These are phyloP conservation scores for Lethocerus indicus DNA, from an alignment of 1,140 invertebrate genomes.

Conservation along the genomic window DNA sequence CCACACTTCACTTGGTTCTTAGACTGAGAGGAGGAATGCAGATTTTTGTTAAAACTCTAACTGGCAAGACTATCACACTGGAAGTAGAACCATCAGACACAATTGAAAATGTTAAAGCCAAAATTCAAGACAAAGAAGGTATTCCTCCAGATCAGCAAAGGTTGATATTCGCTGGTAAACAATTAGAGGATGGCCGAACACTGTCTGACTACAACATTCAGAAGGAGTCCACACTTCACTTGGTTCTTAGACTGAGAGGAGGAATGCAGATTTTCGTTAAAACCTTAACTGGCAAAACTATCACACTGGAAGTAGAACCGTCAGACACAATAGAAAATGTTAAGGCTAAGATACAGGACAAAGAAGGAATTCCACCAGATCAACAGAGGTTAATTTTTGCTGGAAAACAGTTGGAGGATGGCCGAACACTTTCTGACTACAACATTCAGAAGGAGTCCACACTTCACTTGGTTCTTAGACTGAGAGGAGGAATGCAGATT, in stretches of 20 bases:
- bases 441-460: conserved; percentile 71
- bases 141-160: conserved; percentile 73
- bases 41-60: conserved; percentile 56
- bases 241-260: conserved; percentile 39
- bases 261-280: conserved; percentile 73
- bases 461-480: conserved; percentile 50
- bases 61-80: conserved; percentile 86
- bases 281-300: conserved; percentile 72
- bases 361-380: conserved; percentile 48
- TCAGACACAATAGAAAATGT: conserved; percentile 48
- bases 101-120: conserved; percentile 88
- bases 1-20: conserved; percentile 21
- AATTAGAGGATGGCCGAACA: conserved; percentile 84
- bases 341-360: conserved; percentile 46
- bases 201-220: conserved; percentile 59
- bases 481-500: conserved; percentile 80
- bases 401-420: conserved; percentile 43
- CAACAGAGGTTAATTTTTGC: conserved; percentile 43
- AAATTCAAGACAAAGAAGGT: conserved; percentile 83
- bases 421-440: conserved; percentile 47
- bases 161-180: conserved; percentile 82
- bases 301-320: conserved; percentile 52
- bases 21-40: conserved; percentile 63
- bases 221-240: conserved; percentile 60
- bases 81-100: conserved; percentile 82